Percentiles rank a stretch among this genome's conserved stretches.
phyloP scores from a whole-genome alignment of 1,140 invertebrate genomes.

The Kradibia gibbosae region DNA sequence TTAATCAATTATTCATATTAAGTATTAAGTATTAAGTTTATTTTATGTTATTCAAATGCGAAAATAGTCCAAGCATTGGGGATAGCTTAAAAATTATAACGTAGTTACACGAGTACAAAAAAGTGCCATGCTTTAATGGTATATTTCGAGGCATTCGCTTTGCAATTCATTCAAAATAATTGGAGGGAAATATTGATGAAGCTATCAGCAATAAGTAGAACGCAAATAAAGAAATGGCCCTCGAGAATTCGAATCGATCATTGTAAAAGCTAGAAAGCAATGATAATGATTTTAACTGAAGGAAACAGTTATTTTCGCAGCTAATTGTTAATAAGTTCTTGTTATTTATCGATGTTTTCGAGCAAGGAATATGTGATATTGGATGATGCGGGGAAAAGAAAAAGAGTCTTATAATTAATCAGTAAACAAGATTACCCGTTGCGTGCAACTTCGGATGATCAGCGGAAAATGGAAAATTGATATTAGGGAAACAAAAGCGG shows the following conservation, averaged over 20 bases:
- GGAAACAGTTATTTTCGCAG: background rate
- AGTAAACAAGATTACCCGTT: conserved; percentile 1
- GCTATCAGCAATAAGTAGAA: background rate
- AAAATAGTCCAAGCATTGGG: too few relatives aligned
- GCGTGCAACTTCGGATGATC: background rate
- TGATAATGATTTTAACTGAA: background rate
- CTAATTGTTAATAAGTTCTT: background rate
- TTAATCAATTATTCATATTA: too few relatives aligned
- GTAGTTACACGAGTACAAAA: too few relatives aligned
- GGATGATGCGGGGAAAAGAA: background rate
- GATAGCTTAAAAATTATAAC: too few relatives aligned
- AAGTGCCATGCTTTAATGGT: too few relatives aligned
- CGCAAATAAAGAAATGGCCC: background rate
- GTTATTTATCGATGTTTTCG: background rate
- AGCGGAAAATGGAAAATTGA: background rate
- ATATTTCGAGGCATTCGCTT: too few relatives aligned
- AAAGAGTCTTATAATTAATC: background rate
- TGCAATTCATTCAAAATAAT: too few relatives aligned
- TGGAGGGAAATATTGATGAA: background rate
- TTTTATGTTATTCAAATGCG: too few relatives aligned
- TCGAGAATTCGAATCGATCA: background rate
- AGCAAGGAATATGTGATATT: background rate
- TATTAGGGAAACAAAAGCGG: background rate
- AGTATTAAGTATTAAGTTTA: too few relatives aligned
- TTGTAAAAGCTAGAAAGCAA: background rate